A percentile compares a stretch with the other conserved stretches of the same genome.
Conservation (phyloP, 2,888 invertebrate species). For the Leucozona laternaria region DNA sequence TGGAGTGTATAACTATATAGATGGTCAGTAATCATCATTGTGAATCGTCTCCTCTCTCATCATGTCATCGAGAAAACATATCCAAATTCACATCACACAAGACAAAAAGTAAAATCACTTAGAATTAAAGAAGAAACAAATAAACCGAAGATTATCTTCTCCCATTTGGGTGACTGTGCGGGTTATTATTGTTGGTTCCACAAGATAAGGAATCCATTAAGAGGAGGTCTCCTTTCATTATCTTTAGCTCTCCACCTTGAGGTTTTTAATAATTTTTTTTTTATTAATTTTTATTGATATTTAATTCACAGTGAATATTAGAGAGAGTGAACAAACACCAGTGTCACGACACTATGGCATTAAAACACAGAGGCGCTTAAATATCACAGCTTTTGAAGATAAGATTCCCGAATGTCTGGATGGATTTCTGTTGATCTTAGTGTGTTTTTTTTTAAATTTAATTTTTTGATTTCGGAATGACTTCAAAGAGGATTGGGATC, state of each 20-base stretch:
- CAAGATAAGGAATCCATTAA: conserved; percentile 74
- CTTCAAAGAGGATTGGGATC: neutral
- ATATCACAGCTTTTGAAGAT: conserved; percentile 69
- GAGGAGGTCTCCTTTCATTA: conserved; percentile 23
- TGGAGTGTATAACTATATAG: conserved; percentile 69
- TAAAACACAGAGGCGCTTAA: conserved; percentile 73
- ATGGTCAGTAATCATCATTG: conserved; percentile 63
- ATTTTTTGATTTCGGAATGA: neutral
- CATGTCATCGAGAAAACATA: conserved; percentile 18
- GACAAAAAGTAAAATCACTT: conserved; percentile 63
- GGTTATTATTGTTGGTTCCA: conserved; percentile 15
- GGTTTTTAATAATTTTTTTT: conserved; percentile 17
- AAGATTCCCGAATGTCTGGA: conserved; percentile 50
- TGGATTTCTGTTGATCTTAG: neutral
- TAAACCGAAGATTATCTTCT: conserved; percentile 68
- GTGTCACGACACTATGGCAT: conserved; percentile 73
- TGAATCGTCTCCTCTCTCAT: conserved; percentile 7
- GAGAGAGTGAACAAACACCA: conserved; percentile 67
- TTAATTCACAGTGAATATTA: conserved; percentile 70
- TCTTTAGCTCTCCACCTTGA: conserved; percentile 34
- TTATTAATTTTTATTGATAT: conserved; percentile 65
- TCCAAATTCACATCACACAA: conserved; percentile 8
- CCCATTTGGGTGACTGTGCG: conserved; percentile 35
- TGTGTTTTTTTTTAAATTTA: neutral
- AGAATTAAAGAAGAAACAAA: conserved; percentile 61